A percentile compares a stretch with the other conserved stretches of the same genome.
phyloP scores from a whole-genome alignment of 2,797 vertebrate species.

The Carcharodon carcharias region DNA sequence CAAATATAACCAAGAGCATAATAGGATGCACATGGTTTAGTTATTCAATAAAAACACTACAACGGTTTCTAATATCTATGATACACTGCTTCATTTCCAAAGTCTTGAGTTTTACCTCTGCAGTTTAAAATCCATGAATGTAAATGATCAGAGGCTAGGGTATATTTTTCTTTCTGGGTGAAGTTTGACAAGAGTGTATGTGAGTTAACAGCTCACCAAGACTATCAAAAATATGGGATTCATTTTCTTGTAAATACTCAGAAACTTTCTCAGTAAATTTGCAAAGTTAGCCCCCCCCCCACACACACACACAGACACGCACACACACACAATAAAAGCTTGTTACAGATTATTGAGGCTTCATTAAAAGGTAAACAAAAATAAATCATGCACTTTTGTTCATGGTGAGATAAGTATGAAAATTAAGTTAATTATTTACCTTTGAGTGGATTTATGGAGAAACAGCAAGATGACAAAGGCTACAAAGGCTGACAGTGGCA shows the following conservation, averaged over 20 bases:
- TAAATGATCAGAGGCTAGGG: neutral
- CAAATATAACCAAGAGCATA: constrained; percentile 19
- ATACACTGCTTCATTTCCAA: neutral
- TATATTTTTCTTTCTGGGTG: neutral
- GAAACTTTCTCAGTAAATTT: neutral
- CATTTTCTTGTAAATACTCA: neutral
- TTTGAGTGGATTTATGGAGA: neutral
- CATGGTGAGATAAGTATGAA: neutral
- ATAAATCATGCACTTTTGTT: neutral
- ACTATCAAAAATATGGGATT: neutral
- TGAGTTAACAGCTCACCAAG: neutral
- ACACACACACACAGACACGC: no score
- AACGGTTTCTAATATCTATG: constrained; percentile 3
- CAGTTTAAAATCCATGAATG: neutral
- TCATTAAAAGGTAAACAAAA: neutral
- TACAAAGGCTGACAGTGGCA: neutral
- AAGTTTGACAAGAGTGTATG: neutral
- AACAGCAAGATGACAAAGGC: neutral
- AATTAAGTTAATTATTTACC: neutral
- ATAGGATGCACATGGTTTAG: neutral
- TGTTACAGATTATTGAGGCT: neutral
- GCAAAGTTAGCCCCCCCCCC: neutral
- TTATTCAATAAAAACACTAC: neutral
- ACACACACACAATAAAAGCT: neutral
- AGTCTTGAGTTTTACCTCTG: neutral